Evolutionary conservation across 2,888 invertebrate species (phyloP), one percentile per base, ranked within the genome.

Genomic region (Ornithoptera priamus): DNA sequence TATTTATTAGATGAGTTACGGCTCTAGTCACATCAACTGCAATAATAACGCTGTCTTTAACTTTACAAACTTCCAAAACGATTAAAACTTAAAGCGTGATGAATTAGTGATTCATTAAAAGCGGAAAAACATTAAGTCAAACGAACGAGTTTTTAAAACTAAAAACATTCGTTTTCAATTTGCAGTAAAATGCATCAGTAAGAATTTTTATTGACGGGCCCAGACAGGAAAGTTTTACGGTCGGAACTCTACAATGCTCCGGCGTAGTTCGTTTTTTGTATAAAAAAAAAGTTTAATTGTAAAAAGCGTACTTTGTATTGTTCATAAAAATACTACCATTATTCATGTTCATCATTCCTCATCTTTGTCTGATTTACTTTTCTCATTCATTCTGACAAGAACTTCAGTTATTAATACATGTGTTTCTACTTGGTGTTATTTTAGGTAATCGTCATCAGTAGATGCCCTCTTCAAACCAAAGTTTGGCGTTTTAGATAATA

Each of bases 171-270:
- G 24, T 64, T 67, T 70, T 60, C 67, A 64, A 70, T 70, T 60
- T 67, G 67, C 60, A 67, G 66, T 70, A 70, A 67, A 70, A 64
- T 61, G 70, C 60, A 64, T 64, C 66, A 30, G 50, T 15, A 61
- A 53, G 61, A 60, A 53, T 42, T 67, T 67, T 72, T 71, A 71
- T 71, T 69, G 63, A 68, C 56, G 18, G 59, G 17, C 61, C 53
- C 72, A 70, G 64, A 69, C 71, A 68, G 53, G 67, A 72, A 72
- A 69, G 63, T 72, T 74, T 73, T 70, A 69, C 71, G 69, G 68
- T 50, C 67, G 65, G 67, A 73, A 74, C 71, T 71, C 71, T 67
- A 70, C 72, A 72, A 71, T 69, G 69, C 60, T 66, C 71, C 69
- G 72, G 67, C 60, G 63, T 59, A 71, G 57, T 66, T 59, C 50